Percentiles rank a stretch among this genome's conserved stretches.
Conservation (phyloP, 2,888 invertebrate genomes). For the Dryococelus australis region DNA sequence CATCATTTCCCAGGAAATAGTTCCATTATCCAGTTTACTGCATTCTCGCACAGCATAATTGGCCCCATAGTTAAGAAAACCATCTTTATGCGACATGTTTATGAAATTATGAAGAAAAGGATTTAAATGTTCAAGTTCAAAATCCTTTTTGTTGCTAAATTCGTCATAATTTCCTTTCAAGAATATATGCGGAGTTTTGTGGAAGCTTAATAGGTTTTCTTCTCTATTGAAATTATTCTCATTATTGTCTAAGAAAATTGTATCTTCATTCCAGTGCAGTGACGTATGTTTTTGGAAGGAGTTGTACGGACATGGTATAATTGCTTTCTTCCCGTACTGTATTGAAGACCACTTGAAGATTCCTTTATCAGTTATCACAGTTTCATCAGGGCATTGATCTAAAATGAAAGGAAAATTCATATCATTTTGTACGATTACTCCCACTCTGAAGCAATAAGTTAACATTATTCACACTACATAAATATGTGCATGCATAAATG, state of each 20-base stretch:
- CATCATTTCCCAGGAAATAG: neutral
- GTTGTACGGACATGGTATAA: conserved; percentile 36
- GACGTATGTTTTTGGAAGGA: conserved; percentile 24
- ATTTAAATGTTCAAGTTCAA: neutral
- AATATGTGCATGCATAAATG: no score
- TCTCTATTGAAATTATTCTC: neutral
- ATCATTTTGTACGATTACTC: no score
- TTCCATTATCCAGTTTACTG: neutral
- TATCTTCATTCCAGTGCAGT: neutral
- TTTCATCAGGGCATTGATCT: conserved; percentile 36
- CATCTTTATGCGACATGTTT: neutral
- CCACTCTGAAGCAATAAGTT: no score
- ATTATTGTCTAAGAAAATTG: neutral
- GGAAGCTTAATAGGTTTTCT: neutral
- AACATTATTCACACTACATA: no score
- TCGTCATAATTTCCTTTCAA: neutral
- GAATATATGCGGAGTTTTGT: neutral
- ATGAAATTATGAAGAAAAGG: neutral
- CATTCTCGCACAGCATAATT: neutral
- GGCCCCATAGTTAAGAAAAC: neutral
- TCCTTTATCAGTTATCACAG: conserved; percentile 37
- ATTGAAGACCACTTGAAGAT: conserved; percentile 36
- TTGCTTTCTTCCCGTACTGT: conserved; percentile 32
- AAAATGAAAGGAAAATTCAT: neutral
- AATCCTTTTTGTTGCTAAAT: conserved; percentile 2